These are phyloP conservation scores for Gymnocypris eckloni DNA, from an alignment of 2,797 vertebrate species.

Conservation along the genomic window DNA sequence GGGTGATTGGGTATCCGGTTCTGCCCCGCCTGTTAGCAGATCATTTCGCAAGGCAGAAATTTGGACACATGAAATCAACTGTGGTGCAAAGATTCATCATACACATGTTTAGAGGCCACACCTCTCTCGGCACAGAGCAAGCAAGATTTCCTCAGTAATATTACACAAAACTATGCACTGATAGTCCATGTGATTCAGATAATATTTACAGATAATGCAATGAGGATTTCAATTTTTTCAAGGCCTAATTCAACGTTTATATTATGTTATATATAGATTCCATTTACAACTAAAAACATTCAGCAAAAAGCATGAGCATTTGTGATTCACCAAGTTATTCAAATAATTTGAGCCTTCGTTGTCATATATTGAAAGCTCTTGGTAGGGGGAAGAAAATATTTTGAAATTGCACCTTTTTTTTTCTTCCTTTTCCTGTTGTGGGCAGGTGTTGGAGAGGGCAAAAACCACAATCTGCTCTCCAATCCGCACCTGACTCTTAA, in stretches of 20 bases:
- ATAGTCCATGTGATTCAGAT: not conserved
- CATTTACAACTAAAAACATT: not conserved
- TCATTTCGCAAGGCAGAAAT: not conserved
- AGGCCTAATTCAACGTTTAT: not conserved
- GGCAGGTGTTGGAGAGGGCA: not conserved
- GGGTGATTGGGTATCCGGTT: not conserved
- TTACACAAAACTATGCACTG: not conserved
- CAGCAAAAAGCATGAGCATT: not conserved
- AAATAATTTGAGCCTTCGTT: not conserved
- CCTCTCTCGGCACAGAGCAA: not conserved
- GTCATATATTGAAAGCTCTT: not conserved
- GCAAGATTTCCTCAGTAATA: not conserved
- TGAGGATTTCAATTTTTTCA: not conserved
- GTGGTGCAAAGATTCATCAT: not conserved
- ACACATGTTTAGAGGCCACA: not conserved
- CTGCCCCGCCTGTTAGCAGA: conserved; percentile 12
- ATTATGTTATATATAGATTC: not conserved
- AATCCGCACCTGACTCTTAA: not conserved
- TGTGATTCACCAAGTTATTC: not conserved
- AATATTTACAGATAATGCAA: not conserved
- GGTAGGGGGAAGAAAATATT: not conserved
- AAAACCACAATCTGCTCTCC: conserved; percentile 8
- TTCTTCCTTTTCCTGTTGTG: conserved; percentile 25
- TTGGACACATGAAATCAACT: not conserved
- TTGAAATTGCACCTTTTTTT: not conserved